A percentile compares a stretch with the other conserved stretches of the same genome.
Conservation (phyloP, 2,113 vertebrate genomes). For the Diphyllodes magnificus region DNA sequence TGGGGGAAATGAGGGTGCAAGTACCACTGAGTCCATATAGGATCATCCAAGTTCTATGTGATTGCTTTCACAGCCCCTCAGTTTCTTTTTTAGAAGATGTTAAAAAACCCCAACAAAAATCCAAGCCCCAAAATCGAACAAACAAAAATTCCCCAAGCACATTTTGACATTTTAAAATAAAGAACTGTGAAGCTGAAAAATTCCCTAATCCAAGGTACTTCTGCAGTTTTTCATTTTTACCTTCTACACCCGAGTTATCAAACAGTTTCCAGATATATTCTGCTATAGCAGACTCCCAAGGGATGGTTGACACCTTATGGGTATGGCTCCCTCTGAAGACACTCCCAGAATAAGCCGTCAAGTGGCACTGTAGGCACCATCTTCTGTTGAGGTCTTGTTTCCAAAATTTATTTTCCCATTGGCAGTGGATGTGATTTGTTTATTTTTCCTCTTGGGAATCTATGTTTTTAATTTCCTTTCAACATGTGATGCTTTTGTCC, state of each 20-base stretch:
- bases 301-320: background rate
- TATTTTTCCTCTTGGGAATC: background rate
- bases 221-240: background rate
- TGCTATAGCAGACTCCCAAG: background rate
- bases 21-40: background rate
- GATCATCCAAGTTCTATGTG: background rate
- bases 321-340: background rate
- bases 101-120: background rate
- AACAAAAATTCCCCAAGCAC: background rate
- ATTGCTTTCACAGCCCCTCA: background rate
- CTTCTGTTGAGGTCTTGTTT: background rate
- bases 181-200: background rate
- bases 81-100: background rate
- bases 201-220: background rate
- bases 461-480: background rate
- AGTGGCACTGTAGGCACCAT: conserved; percentile 6
- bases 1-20: background rate
- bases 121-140: background rate
- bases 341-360: background rate
- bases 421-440: background rate
- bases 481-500: background rate
- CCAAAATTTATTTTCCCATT: background rate
- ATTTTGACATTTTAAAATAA: background rate
- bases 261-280: background rate
- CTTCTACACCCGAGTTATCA: background rate